These are phyloP conservation scores for Lethenteron reissneri DNA, from an alignment of 2,113 vertebrate genomes.

Conservation along the genomic window DNA sequence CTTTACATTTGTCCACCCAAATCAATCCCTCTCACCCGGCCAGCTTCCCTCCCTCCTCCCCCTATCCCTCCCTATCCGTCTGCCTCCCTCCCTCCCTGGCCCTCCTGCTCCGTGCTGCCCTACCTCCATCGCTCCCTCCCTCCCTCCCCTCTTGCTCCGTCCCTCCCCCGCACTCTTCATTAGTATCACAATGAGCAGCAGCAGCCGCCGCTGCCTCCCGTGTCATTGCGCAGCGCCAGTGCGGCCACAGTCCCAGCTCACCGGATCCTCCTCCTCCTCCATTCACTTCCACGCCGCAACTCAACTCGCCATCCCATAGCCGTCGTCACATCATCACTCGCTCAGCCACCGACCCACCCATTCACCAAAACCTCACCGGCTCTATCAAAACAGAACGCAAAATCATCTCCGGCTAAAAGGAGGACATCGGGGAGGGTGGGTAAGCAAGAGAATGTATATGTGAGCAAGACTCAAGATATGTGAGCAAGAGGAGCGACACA, in stretches of 20 bases:
- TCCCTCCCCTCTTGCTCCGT: not conserved
- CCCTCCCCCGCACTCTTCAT: not conserved
- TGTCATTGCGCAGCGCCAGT: too few relatives aligned
- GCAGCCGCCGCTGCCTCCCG: too few relatives aligned
- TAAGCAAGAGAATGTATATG: not conserved
- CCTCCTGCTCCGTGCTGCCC: not conserved
- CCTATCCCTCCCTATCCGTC: constrained; percentile 4
- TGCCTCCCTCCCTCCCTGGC: constrained; percentile 1
- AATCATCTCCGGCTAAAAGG: not conserved
- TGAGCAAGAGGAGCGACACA: not conserved
- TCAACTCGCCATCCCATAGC: too few relatives aligned
- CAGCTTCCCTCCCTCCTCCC: not conserved
- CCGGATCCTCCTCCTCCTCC: too few relatives aligned
- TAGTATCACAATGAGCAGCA: too few relatives aligned
- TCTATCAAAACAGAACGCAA: too few relatives aligned
- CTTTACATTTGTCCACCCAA: too few relatives aligned
- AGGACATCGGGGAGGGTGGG: not conserved
- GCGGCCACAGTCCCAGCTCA: too few relatives aligned
- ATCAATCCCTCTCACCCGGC: not conserved
- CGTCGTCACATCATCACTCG: too few relatives aligned
- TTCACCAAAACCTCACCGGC: too few relatives aligned
- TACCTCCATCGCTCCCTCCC: not conserved
- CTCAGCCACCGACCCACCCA: too few relatives aligned
- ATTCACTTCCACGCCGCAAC: too few relatives aligned
- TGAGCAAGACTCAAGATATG: not conserved